These are phyloP conservation scores for Matsumurasca onukii DNA, from an alignment of 1,140 invertebrate genomes.

Conservation along the genomic window DNA sequence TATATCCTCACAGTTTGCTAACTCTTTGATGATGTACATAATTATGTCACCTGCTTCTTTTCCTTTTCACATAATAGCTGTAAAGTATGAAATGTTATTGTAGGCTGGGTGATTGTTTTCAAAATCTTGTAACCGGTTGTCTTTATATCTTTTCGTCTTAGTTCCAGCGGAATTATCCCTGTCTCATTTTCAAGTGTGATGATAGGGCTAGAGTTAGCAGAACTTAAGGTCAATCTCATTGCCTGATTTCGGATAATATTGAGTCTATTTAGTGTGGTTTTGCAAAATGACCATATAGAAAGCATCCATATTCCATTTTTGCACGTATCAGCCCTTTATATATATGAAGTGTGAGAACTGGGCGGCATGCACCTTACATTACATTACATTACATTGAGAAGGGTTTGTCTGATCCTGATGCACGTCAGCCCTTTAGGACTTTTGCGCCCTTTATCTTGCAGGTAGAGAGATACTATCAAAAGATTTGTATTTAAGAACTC, in stretches of 20 bases:
- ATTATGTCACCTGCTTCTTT: too few relatives aligned
- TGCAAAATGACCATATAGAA: neutral
- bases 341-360: neutral
- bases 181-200: too few relatives aligned
- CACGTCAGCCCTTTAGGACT: too few relatives aligned
- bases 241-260: neutral
- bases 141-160: neutral
- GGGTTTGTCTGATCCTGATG: too few relatives aligned
- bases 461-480: too few relatives aligned
- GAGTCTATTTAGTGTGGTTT: neutral
- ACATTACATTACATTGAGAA: too few relatives aligned
- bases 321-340: too few relatives aligned
- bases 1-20: too few relatives aligned
- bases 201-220: neutral
- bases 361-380: too few relatives aligned
- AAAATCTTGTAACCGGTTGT: neutral
- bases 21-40: too few relatives aligned
- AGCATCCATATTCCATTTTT: neutral
- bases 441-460: too few relatives aligned
- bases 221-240: neutral
- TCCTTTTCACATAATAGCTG: neutral
- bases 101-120: neutral
- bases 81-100: neutral
- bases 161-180: neutral
- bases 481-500: too few relatives aligned